Evolutionary conservation across 2,888 invertebrate species (phyloP).

Genomic region (Drosophila borealis): DNA sequence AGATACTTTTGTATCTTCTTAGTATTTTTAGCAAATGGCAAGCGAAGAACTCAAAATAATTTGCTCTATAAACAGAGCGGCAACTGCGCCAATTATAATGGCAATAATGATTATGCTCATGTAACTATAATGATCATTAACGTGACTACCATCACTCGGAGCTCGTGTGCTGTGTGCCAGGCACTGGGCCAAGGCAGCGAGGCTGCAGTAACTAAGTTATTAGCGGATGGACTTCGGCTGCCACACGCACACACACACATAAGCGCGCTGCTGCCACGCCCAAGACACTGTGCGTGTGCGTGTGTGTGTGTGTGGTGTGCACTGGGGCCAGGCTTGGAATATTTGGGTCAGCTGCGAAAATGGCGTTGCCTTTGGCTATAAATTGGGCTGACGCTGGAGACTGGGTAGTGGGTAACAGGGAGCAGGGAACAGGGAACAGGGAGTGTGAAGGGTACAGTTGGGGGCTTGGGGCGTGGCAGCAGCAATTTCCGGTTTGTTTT

Average conservation of each 20-base stretch:
- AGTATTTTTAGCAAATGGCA: conserved; percentile 37
- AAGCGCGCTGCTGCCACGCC: conserved; percentile 24
- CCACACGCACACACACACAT: conserved; percentile 29
- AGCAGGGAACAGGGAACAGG: neutral
- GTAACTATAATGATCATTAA: conserved; percentile 39
- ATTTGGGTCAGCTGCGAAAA: conserved; percentile 57
- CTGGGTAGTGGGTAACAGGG: too few species aligned
- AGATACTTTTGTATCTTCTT: conserved; percentile 49
- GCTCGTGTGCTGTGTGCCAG: conserved; percentile 21
- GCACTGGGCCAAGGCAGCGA: conserved; percentile 55
- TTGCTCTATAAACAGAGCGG: conserved; percentile 61
- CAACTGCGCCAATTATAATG: conserved; percentile 55
- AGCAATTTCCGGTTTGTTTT: conserved; percentile 81
- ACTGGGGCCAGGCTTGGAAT: conserved; percentile 20
- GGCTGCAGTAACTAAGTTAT: conserved; percentile 68
- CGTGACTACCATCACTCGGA: conserved; percentile 20
- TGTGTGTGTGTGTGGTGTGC: conserved; percentile 9
- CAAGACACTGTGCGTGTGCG: conserved; percentile 14
- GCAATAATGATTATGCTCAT: conserved; percentile 43
- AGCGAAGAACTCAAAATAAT: conserved; percentile 46
- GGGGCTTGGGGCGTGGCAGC: conserved; percentile 51
- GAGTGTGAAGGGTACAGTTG: neutral
- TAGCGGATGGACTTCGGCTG: conserved; percentile 57
- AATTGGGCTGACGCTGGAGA: conserved; percentile 11
- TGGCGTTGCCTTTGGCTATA: conserved; percentile 33